phyloP scores from a whole-genome alignment of 2,797 vertebrate genomes.

The Eulemur coronatus region DNA sequence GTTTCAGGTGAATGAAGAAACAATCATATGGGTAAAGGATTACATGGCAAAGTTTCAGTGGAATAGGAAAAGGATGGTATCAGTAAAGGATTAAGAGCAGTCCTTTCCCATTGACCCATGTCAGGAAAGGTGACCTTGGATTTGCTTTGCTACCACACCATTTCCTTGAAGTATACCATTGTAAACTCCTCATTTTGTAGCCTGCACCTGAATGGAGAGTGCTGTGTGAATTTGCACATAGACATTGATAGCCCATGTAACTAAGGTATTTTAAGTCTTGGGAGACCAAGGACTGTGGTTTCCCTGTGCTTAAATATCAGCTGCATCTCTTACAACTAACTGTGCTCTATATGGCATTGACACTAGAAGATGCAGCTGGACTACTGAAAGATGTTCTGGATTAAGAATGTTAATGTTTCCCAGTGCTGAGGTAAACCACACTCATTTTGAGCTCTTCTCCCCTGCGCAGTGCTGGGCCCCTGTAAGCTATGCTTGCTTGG shows the following conservation, averaged over 20 bases:
- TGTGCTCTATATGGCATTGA: not conserved
- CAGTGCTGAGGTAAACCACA: not conserved
- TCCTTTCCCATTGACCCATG: not conserved
- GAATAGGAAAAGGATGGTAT: not conserved
- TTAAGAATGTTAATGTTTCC: not conserved
- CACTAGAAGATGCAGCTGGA: not conserved
- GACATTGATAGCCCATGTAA: not conserved
- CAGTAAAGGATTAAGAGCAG: not conserved
- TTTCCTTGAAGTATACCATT: not conserved
- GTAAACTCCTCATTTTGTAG: not conserved
- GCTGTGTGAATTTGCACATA: not conserved
- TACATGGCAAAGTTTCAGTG: not conserved
- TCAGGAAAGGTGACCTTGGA: not conserved
- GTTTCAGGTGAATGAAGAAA: conserved; percentile 1
- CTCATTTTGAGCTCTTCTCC: not conserved
- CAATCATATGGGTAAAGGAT: not conserved
- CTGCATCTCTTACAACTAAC: not conserved
- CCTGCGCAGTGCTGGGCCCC: not conserved
- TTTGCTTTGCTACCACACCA: not conserved
- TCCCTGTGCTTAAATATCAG: not conserved
- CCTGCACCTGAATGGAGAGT: not conserved
- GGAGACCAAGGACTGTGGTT: not conserved
- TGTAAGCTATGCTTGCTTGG: not conserved
- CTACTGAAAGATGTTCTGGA: not conserved
- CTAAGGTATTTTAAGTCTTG: not conserved